Conservation (phyloP, 2,113 vertebrate species). For the Chloebia gouldiae region DNA sequence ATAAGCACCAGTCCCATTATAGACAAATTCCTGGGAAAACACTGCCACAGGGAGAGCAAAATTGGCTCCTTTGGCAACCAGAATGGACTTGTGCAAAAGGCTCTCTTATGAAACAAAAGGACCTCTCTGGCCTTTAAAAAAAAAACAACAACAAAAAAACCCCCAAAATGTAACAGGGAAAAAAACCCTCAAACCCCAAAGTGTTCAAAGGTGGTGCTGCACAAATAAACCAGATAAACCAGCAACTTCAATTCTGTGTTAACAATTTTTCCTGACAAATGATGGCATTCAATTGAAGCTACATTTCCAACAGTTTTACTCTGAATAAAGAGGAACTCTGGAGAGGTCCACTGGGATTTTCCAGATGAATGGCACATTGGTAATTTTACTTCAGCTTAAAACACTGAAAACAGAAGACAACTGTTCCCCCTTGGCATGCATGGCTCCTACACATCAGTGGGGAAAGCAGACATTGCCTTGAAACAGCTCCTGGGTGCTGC, state of each 20-base stretch:
- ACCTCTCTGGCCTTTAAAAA: not conserved
- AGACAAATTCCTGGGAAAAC: not conserved
- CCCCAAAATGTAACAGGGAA: not conserved
- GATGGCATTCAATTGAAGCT: not conserved
- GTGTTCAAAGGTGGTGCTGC: not conserved
- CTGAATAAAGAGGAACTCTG: not conserved
- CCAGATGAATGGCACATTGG: not conserved
- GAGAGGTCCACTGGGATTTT: not conserved
- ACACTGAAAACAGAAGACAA: not conserved
- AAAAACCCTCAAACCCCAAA: fast-evolving
- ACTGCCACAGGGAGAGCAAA: not conserved
- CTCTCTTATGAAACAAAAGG: not conserved
- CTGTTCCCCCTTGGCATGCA: not conserved
- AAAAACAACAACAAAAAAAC: not conserved
- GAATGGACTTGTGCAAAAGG: not conserved
- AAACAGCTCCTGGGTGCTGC: not conserved
- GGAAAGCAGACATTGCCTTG: not conserved
- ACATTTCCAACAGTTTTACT: not conserved
- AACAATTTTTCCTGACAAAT: not conserved
- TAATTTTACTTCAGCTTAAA: not conserved
- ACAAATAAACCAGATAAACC: not conserved
- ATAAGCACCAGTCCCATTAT: not conserved
- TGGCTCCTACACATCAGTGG: not conserved
- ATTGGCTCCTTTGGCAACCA: not conserved
- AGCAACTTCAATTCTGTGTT: not conserved